phyloP scores from a whole-genome alignment of 2,797 vertebrate species.

The Tangara arthus region DNA sequence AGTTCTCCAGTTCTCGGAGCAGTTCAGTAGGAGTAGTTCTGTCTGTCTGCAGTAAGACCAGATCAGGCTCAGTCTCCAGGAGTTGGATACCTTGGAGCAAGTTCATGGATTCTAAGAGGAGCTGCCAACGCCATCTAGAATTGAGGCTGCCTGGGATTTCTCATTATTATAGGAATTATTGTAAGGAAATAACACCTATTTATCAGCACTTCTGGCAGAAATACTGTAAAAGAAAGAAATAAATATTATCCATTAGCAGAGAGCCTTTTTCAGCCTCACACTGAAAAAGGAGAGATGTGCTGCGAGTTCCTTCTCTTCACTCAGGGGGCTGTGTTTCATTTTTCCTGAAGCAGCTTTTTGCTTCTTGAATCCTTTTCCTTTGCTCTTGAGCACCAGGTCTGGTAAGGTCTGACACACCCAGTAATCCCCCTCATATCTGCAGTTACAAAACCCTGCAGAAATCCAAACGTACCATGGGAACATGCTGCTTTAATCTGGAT shows the following conservation, averaged over 20 bases:
- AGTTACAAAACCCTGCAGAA: neutral
- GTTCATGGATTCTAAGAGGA: neutral
- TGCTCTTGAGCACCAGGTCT: neutral
- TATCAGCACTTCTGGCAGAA: neutral
- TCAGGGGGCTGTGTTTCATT: neutral
- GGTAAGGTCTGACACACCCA: neutral
- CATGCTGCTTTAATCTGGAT: neutral
- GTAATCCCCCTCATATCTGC: neutral
- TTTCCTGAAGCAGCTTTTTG: neutral
- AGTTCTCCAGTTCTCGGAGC: neutral
- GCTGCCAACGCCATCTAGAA: conserved; percentile 34
- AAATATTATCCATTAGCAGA: neutral
- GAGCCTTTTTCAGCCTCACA: neutral
- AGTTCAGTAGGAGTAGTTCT: neutral
- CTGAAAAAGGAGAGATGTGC: neutral
- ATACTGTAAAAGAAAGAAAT: neutral
- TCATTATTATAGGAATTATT: neutral
- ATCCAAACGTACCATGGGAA: neutral
- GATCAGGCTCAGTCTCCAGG: neutral
- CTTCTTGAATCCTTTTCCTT: neutral
- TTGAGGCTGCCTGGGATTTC: neutral
- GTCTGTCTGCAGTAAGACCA: neutral
- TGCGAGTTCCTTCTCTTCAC: neutral
- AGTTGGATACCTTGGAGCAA: neutral
- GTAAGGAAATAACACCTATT: neutral